Conservation (phyloP, 2,888 invertebrate species). For the Octonoba sinensis region DNA sequence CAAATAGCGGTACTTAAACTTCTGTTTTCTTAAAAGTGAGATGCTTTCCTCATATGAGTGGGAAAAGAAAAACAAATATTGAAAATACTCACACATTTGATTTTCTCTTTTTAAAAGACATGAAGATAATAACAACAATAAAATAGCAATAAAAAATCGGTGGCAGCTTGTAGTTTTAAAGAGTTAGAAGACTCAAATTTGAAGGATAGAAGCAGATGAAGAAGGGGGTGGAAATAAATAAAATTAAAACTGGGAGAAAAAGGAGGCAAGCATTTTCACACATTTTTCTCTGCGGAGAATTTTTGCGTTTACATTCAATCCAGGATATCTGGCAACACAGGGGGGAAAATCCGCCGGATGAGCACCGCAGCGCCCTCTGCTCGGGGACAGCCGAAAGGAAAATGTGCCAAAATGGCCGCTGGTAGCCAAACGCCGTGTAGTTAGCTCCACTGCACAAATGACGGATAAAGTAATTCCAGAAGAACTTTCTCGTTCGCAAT, state of each 20-base stretch:
- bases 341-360: background rate
- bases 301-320: slow-evolving; percentile 56
- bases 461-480: slow-evolving; percentile 25
- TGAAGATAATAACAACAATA: background rate
- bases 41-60: background rate
- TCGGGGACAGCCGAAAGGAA: slow-evolving; percentile 11
- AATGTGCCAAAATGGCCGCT: slow-evolving; percentile 56
- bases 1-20: slow-evolving; percentile 12
- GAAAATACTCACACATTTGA: background rate
- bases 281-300: slow-evolving; percentile 42
- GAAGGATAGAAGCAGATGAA: slow-evolving; percentile 11
- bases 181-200: slow-evolving; percentile 4
- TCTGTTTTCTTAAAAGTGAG: slow-evolving; percentile 22
- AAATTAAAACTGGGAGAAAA: slow-evolving; percentile 50
- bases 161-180: slow-evolving; percentile 27
- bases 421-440: slow-evolving; percentile 35
- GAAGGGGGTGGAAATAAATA: slow-evolving; percentile 19
- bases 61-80: slow-evolving; percentile 16
- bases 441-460: slow-evolving; percentile 44
- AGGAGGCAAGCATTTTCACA: slow-evolving; percentile 43
- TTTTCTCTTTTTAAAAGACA: no score
- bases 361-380: slow-evolving; percentile 31
- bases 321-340: slow-evolving; percentile 51
- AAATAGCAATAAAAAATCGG: background rate
- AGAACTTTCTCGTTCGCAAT: background rate